Percentiles rank a stretch among this genome's conserved stretches.
Evolutionary conservation across 2,888 invertebrate genomes (phyloP).

Genomic region (Chirona hameri): DNA sequence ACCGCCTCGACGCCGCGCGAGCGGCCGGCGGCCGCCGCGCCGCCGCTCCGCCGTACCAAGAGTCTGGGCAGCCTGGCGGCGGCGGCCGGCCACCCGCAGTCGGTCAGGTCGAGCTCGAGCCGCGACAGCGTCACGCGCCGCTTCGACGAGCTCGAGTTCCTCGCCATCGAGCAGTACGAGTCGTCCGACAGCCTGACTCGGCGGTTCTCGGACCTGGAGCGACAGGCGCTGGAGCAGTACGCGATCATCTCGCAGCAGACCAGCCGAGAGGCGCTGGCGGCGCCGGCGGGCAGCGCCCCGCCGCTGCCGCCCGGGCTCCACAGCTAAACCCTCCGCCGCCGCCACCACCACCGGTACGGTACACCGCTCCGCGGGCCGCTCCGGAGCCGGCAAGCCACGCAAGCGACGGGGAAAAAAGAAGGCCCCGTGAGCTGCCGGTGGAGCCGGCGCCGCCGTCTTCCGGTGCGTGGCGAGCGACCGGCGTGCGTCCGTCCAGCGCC

Average conservation of each 20-base stretch:
- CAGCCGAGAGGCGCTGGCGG: background rate
- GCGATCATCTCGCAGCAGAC: constrained; percentile 2
- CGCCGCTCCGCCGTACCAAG: background rate
- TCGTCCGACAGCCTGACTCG: constrained; percentile 9
- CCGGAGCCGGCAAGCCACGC: background rate
- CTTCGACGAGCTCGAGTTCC: constrained; percentile 24
- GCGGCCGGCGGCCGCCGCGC: background rate
- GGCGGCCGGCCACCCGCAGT: background rate
- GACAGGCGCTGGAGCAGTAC: constrained; percentile 6
- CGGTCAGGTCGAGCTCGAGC: background rate
- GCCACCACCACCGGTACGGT: background rate
- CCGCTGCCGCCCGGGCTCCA: background rate
- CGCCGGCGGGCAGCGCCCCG: too few species aligned
- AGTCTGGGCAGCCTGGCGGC: constrained; percentile 1
- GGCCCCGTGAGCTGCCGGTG: background rate
- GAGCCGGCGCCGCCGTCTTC: background rate
- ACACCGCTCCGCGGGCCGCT: background rate
- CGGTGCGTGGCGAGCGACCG: background rate
- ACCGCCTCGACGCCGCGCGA: background rate
- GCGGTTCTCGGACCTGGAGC: constrained; percentile 24
- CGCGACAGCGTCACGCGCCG: constrained; percentile 8
- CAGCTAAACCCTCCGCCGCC: background rate
- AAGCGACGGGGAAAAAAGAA: background rate
- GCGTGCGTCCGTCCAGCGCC: background rate
- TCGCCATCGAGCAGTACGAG: constrained; percentile 24